phyloP scores from a whole-genome alignment of 2,113 vertebrate species.

The Channa maculata region DNA sequence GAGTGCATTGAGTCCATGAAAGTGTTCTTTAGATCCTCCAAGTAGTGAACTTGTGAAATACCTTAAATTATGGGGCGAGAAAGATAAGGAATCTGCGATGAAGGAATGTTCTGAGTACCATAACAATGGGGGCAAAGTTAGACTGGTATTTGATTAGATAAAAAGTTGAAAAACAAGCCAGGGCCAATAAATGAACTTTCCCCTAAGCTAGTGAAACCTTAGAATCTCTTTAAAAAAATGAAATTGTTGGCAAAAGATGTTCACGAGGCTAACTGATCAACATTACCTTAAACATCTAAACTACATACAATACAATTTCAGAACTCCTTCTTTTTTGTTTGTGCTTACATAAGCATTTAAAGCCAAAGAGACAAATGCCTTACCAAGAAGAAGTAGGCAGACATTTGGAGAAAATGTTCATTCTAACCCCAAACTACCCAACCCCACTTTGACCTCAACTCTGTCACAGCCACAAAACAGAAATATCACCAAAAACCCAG shows the following conservation, averaged over 20 bases:
- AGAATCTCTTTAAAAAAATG: background rate
- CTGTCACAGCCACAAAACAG: conserved; percentile 36
- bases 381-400: conserved; percentile 19
- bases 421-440: conserved; percentile 33
- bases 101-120: conserved; percentile 14
- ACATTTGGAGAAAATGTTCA: conserved; percentile 41
- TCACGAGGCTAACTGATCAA: background rate
- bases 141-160: conserved; percentile 39
- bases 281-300: conserved; percentile 3
- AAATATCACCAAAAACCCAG: conserved; percentile 51
- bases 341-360: conserved; percentile 7
- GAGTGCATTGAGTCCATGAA: background rate
- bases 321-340: background rate
- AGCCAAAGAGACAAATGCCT: conserved; percentile 24
- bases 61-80: background rate
- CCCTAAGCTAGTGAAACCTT: background rate
- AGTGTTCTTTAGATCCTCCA: background rate
- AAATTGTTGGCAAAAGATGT: background rate
- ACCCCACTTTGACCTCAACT: conserved; percentile 36
- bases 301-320: background rate
- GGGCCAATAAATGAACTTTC: background rate
- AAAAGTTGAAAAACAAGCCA: conserved; percentile 10
- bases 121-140: conserved; percentile 1
- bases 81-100: conserved; percentile 16
- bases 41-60: background rate